Percentiles rank a stretch among this genome's conserved stretches.
Evolutionary conservation across 2,888 invertebrate species (phyloP).

Genomic region (Terebella lapidaria): DNA sequence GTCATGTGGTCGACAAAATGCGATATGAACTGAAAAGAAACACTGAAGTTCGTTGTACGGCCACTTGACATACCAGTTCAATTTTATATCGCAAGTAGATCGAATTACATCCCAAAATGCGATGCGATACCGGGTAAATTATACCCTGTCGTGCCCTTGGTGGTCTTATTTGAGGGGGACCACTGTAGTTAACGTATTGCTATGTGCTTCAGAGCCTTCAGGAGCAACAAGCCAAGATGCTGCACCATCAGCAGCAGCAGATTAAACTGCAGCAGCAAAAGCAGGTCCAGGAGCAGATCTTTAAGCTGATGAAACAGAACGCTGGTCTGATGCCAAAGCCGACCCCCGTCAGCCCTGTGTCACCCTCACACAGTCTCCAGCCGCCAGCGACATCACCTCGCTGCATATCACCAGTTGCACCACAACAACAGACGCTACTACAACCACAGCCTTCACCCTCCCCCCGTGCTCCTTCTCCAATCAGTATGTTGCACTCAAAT

Average conservation of each 20-base stretch:
- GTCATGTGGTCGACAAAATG: too few species aligned
- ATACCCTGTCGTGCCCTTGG: too few species aligned
- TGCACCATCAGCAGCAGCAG: slow-evolving; percentile 56
- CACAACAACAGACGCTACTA: slow-evolving; percentile 17
- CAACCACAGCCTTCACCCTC: slow-evolving; percentile 31
- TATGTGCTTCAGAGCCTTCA: too few species aligned
- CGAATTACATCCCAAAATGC: too few species aligned
- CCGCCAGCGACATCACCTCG: slow-evolving; percentile 24
- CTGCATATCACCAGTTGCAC: slow-evolving; percentile 17
- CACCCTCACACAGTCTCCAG: neutral
- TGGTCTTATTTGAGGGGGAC: too few species aligned
- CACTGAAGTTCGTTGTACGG: too few species aligned
- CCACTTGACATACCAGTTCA: too few species aligned
- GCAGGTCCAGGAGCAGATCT: slow-evolving; percentile 32
- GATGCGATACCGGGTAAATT: too few species aligned
- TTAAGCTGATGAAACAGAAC: slow-evolving; percentile 44
- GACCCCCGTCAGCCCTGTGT: neutral
- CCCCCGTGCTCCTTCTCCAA: slow-evolving; percentile 47
- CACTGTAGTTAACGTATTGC: too few species aligned
- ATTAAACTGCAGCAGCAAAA: slow-evolving; percentile 61
- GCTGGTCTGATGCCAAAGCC: slow-evolving; percentile 46
- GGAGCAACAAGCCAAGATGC: slow-evolving; percentile 60
- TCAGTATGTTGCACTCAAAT: slow-evolving; percentile 36
- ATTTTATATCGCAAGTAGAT: too few species aligned
- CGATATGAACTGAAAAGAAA: too few species aligned